phyloP scores from a whole-genome alignment of 2,888 invertebrate genomes.

The Cremastinae sp. region DNA sequence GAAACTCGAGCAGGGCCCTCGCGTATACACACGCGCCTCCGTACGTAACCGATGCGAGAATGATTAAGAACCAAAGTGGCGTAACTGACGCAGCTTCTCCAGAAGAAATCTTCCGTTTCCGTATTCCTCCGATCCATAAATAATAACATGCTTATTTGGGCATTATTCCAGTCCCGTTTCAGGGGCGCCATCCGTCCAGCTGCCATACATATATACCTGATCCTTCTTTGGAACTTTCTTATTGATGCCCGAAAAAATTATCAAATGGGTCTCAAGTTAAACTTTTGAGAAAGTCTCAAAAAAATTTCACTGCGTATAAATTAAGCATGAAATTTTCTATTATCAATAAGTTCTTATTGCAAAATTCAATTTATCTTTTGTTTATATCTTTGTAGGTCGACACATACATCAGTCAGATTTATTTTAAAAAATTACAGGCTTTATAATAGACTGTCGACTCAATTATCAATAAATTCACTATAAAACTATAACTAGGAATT shows the following conservation, averaged over 20 bases:
- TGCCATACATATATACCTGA: conserved; percentile 71
- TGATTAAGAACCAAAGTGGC: conserved; percentile 22
- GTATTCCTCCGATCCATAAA: conserved; percentile 15
- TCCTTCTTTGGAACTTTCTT: conserved; percentile 73
- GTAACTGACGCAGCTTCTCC: neutral
- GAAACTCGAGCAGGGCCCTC: conserved; percentile 66
- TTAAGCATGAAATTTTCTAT: too few relatives aligned
- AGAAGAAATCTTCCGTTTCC: neutral
- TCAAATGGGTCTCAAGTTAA: conserved; percentile 36
- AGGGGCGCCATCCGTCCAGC: conserved; percentile 71
- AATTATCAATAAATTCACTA: too few relatives aligned
- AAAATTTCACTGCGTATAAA: too few relatives aligned
- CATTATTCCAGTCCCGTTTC: conserved; percentile 50
- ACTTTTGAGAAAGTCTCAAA: too few relatives aligned
- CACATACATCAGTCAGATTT: too few relatives aligned
- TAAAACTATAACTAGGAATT: too few relatives aligned
- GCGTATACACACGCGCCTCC: conserved; percentile 58
- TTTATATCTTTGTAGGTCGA: too few relatives aligned
- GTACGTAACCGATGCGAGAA: neutral
- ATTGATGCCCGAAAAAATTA: conserved; percentile 61
- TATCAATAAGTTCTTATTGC: too few relatives aligned
- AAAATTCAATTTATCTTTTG: too few relatives aligned
- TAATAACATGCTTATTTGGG: conserved; percentile 20
- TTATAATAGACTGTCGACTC: too few relatives aligned
- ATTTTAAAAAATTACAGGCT: too few relatives aligned